Evolutionary conservation across 2,888 invertebrate species (phyloP).

Genomic region (Vanessa cardui): DNA sequence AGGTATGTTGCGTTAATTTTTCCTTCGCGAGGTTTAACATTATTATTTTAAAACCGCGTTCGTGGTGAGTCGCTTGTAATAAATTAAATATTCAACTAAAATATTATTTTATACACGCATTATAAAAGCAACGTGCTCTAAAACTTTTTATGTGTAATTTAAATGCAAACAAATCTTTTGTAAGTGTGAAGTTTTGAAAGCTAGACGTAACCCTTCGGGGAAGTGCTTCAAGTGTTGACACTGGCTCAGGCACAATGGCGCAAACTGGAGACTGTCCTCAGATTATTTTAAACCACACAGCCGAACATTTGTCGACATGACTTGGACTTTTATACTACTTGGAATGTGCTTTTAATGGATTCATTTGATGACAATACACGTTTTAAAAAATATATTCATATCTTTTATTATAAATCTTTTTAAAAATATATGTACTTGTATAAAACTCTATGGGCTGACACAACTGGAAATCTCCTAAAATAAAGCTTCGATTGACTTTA

Average conservation of each 20-base stretch:
- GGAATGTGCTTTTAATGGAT: constrained; percentile 18
- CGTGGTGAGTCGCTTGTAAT: neutral
- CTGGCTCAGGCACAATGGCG: constrained; percentile 67
- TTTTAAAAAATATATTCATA: neutral
- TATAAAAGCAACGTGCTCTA: constrained; percentile 14
- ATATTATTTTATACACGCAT: constrained; percentile 15
- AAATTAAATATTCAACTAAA: constrained; percentile 5
- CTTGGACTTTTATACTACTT: constrained; percentile 44
- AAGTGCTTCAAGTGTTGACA: constrained; percentile 73
- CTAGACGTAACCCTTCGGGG: constrained; percentile 69
- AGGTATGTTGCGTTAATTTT: neutral
- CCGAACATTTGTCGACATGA: constrained; percentile 69
- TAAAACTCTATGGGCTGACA: too few relatives aligned
- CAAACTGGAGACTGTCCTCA: constrained; percentile 65
- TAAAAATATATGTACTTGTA: too few relatives aligned
- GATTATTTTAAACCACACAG: constrained; percentile 67
- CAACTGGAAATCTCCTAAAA: too few relatives aligned
- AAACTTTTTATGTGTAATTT: constrained; percentile 22
- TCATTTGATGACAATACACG: constrained; percentile 19
- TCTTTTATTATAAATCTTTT: too few relatives aligned
- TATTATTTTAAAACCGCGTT: neutral
- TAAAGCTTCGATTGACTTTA: too few relatives aligned
- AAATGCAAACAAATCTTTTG: constrained; percentile 43
- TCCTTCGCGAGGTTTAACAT: neutral
- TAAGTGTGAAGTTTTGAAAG: constrained; percentile 72